Base-by-base conservation (phyloP, 2,888 invertebrate genomes). In the Aproaerema taeniolella region DNA sequence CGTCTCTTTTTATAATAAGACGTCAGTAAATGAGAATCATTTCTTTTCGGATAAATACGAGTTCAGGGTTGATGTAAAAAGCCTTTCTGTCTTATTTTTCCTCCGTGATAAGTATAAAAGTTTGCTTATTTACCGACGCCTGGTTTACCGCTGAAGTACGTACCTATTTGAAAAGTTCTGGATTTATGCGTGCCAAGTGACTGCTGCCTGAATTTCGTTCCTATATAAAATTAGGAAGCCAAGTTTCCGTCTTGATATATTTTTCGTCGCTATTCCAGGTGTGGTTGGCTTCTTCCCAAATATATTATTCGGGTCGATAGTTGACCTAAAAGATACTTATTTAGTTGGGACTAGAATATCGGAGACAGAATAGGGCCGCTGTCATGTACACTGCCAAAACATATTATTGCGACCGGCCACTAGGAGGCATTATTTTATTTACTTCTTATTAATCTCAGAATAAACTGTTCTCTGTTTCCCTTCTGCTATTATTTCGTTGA, bases 351-450 rank as follows among this genome's bases (percentile, higher is more conserved):
- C 31, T 31, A n/a, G 35, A 42, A 42, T 42, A 41, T 46, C 37
- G 17, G 25, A 31, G 31, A 33, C 42, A 42, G 43, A 61, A 60
- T 54, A 55, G 38, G 53, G 49, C 42, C 38, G 49, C 55, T 53
- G 57, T 58, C 60, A 59, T 47, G 53, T 57, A 48, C 55, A 55
- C 47, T 53, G 60, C 61, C 60, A 58, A 62, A 67, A 60, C 55
- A 59, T 61, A 59, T 64, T 64, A 63, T 57, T 55, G 52, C 53
- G 43, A 39, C 47, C 53, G 55, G 52, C 58, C 55, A 45, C 50
- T 43, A 59, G 55, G 53, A 57, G 58, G 61, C 50, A 56, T 59
- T 60, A 59, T 53, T 63, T 64, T 63, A 65, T 61, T 61, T 64
- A 62, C 58, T 62, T 55, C 53, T 52, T 61, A 59, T 58, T 67